Base-by-base conservation (phyloP, 2,797 vertebrate species). In the Lepus townsendii region DNA sequence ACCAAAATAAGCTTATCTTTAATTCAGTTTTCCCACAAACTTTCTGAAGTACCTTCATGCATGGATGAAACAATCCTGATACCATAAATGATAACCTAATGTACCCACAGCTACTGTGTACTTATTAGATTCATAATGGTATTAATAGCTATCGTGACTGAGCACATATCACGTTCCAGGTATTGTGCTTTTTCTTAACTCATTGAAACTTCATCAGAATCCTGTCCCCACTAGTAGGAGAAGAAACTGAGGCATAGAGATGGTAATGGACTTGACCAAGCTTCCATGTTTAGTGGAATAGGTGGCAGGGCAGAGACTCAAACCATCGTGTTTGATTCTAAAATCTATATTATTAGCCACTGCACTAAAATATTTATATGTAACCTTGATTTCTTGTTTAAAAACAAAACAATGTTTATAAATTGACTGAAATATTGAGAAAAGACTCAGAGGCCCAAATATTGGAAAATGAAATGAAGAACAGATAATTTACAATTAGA, bases 221-320 rank as follows among this genome's bases (percentile, higher is more conserved):
- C 52, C 60, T 17, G 2, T 62, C 5, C 22, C 24, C 7, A 10
- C 50, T 27, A 24, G 7, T 14, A 47, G 20, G 30, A 68, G 54
- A 92, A 27, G 86, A 85, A 90, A 50, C 57, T 75, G 57, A 88
- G 68, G 11, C 47, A 79, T 14, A 63, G n/a, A 60, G 79, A 80
- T 3, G 5, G 27, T 47, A 78, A 90, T 24, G 12, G 66, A 38
- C 12, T 16, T 76, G 42, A 20, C 50, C 65, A n/a, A 27, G 14
- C 10, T 76, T 47, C 24, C 17, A 14, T 7, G 6, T 6, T 57
- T 13, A 57, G 27, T 52, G 57, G 14, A 73, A 32, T 19, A 11
- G 35, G 42, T 47, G 30, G 17, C 50, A 35, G 52, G 66, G 32
- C 50, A n/a, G 11, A 71, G 30, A 62, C 52, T 75, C 50, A 10